These are phyloP conservation scores for Julus scanicus DNA, from an alignment of 2,888 invertebrate genomes.

Conservation along the genomic window DNA sequence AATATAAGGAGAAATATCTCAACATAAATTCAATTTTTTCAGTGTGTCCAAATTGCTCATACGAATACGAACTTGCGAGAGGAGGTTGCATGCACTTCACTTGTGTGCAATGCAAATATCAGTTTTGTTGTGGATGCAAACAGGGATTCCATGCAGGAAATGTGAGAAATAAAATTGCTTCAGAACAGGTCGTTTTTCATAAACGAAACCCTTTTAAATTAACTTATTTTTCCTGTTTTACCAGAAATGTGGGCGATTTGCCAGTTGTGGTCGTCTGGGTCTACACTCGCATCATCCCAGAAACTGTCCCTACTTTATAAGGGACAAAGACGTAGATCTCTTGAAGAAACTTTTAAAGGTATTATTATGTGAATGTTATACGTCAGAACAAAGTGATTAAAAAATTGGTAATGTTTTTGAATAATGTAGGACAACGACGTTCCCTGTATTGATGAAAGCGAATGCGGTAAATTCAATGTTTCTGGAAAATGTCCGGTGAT, in stretches of 20 bases:
- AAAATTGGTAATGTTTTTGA: background rate
- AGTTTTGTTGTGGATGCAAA: slow-evolving; percentile 46
- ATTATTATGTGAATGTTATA: background rate
- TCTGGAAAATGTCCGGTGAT: background rate
- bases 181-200: no score
- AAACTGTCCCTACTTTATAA: background rate
- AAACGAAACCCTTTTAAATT: no score
- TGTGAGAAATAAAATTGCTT: background rate
- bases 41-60: slow-evolving; percentile 15
- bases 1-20: no score
- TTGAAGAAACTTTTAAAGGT: background rate
- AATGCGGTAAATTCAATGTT: background rate
- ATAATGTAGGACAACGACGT: background rate
- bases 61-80: slow-evolving; percentile 29
- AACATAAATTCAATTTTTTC: background rate
- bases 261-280: background rate
- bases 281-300: background rate
- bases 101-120: slow-evolving; percentile 31
- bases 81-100: slow-evolving; percentile 49
- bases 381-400: background rate
- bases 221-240: background rate
- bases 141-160: background rate
- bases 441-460: background rate
- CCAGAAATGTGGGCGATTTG: background rate
- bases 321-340: background rate